Evolutionary conservation across 2,113 vertebrate genomes (phyloP).

Genomic region (Marcusenius ussheri): DNA sequence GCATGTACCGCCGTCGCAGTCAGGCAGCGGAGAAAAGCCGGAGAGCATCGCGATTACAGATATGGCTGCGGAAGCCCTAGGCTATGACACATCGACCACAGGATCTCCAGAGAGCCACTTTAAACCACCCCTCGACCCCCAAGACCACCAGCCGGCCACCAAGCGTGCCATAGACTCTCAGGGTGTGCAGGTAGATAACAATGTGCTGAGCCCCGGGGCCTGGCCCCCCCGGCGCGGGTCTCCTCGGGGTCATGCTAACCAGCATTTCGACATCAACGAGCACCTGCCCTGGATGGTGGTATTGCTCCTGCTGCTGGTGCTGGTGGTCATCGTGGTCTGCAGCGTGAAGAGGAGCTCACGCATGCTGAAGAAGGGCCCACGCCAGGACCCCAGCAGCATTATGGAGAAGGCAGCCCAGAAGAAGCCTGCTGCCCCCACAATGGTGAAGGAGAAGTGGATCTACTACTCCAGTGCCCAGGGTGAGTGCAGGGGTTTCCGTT

Average conservation of each 20-base stretch:
- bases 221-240: conserved; percentile 70
- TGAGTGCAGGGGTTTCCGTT: conserved; percentile 50
- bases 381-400: conserved; percentile 87
- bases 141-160: conserved; percentile 28
- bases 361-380: conserved; percentile 88
- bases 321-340: conserved; percentile 89
- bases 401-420: conserved; percentile 86
- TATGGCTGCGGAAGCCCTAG: conserved; percentile 43
- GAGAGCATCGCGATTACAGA: conserved; percentile 41
- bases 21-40: conserved; percentile 33
- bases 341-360: conserved; percentile 86
- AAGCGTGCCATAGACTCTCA: conserved; percentile 55
- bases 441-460: conserved; percentile 87
- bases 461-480: conserved; percentile 90
- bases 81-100: conserved; percentile 4
- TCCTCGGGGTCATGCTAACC: conserved; percentile 59
- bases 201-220: conserved; percentile 48
- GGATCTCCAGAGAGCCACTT: conserved; percentile 34
- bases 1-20: not conserved
- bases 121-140: conserved; percentile 50
- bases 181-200: conserved; percentile 37
- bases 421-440: conserved; percentile 64
- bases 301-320: conserved; percentile 81
- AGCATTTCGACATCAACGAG: conserved; percentile 94
- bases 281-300: conserved; percentile 98